Evolutionary conservation across 1,140 invertebrate genomes (phyloP).

Genomic region (Pseudomyrmex cubaensis): DNA sequence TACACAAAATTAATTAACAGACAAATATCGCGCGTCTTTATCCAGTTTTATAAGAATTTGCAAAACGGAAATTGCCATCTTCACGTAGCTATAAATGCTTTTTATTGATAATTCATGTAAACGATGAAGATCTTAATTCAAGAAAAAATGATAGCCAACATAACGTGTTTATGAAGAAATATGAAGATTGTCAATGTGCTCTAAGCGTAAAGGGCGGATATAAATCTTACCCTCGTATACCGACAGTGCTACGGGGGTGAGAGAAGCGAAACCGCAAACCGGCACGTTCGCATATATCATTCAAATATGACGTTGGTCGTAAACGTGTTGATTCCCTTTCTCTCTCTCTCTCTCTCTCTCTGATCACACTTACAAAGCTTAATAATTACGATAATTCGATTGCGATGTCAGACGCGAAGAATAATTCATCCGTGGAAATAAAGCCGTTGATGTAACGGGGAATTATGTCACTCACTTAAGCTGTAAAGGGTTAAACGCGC

Average conservation of each 20-base stretch:
- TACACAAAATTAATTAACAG: too few relatives aligned
- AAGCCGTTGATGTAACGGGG: constrained; percentile 24
- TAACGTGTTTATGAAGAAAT: background rate
- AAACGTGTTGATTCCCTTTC: constrained; percentile 32
- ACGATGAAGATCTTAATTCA: background rate
- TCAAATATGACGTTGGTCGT: constrained; percentile 37
- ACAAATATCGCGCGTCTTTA: too few relatives aligned
- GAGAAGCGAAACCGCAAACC: constrained; percentile 55
- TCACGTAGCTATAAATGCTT: too few relatives aligned
- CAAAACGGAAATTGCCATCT: too few relatives aligned
- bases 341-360: background rate
- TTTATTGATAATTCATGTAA: too few relatives aligned
- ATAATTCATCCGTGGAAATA: constrained; percentile 2
- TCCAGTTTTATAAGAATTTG: too few relatives aligned
- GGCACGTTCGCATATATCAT: constrained; percentile 47
- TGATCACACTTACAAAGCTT: constrained; percentile 30
- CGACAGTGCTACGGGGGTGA: constrained; percentile 5
- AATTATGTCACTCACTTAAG: constrained; percentile 32
- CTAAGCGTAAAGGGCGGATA: constrained; percentile 2
- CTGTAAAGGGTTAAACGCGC: constrained; percentile 27
- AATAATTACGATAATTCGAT: constrained; percentile 39
- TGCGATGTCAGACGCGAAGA: background rate
- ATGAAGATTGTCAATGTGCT: background rate
- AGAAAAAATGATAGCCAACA: background rate
- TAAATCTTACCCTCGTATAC: constrained; percentile 48